These are phyloP conservation scores for Grallaria varia DNA, from an alignment of 2,113 vertebrate species.

Conservation along the genomic window DNA sequence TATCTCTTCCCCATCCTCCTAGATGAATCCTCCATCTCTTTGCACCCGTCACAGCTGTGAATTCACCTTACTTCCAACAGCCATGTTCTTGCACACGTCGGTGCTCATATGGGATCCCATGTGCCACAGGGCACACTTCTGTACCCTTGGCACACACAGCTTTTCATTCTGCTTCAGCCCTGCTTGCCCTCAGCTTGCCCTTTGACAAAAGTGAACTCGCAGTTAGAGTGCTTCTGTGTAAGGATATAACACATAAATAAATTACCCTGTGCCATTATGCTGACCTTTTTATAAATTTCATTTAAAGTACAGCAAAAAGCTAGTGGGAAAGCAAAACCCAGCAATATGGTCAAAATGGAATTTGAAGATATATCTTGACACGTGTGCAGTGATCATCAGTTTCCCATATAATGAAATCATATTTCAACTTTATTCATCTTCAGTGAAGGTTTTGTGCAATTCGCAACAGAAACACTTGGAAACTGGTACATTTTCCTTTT, in stretches of 20 bases:
- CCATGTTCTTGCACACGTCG: accelerated
- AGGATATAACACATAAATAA: background rate
- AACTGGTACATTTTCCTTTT: background rate
- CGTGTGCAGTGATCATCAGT: background rate
- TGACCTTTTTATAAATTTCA: background rate
- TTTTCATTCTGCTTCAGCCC: background rate
- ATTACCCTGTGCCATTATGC: background rate
- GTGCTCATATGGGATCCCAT: background rate
- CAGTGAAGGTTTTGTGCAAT: background rate
- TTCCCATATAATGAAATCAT: background rate
- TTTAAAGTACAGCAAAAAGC: background rate
- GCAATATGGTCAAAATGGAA: background rate
- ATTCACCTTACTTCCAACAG: background rate
- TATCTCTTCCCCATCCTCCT: background rate
- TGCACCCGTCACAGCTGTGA: background rate
- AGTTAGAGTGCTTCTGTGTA: background rate
- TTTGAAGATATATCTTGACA: background rate
- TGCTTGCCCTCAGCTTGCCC: background rate
- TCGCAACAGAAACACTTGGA: background rate
- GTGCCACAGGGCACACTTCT: background rate
- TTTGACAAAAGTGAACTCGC: background rate
- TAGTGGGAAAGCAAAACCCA: background rate
- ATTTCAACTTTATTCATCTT: background rate
- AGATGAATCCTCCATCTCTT: background rate
- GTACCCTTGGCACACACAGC: background rate